Base-by-base conservation (phyloP, 2,797 vertebrate genomes). In the Spatula versicolor region DNA sequence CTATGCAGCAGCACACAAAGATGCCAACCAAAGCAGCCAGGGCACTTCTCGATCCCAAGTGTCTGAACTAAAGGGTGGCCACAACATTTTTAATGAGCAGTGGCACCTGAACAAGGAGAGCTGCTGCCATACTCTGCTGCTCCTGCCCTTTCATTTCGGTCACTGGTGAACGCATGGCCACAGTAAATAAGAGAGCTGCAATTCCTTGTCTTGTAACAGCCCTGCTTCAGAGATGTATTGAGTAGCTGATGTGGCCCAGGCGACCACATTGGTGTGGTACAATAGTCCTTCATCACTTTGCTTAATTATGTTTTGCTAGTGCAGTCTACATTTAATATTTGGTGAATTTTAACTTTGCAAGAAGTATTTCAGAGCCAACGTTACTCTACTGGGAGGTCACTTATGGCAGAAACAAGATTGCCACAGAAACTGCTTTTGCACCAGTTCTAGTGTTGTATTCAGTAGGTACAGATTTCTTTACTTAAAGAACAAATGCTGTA, bases 151-250 rank as follows among this genome's bases (percentile, higher is more conserved):
- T 4, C 2, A 0, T 12, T 39, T 7, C 33, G 39, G 68, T 56
- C 55, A 19, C 9, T 1, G 1, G 21, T 11, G 41, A 46, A 13
- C 1, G 4, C 22, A 1, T 2, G n/a, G 35, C 30, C 6, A 0
- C 4, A 9, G 11, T 8, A 31, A 58, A 33, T 1, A 6, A 13
- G 37, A 39, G 33, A 22, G n/a, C 16, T 15, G 15, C 43, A 28
- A 6, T 28, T 43, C 55, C 55, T 50, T 14, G 13, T 37, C 72
- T 56, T 26, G 0, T 21, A 37, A 5, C 31, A 21, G 14, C 37
- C 46, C 41, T 5, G 28, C 55, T 55, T 21, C 45, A 16, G 55
- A n/a, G 83, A 6, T 41, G 52, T 7, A 1, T 23, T 26, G 13
- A 48, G 59, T 2, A 63, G 25, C 21, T 9, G 4, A 6, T 6